Evolutionary conservation across 2,888 invertebrate species (phyloP), one percentile per base, ranked within the genome.

Genomic region (Leucania comma): DNA sequence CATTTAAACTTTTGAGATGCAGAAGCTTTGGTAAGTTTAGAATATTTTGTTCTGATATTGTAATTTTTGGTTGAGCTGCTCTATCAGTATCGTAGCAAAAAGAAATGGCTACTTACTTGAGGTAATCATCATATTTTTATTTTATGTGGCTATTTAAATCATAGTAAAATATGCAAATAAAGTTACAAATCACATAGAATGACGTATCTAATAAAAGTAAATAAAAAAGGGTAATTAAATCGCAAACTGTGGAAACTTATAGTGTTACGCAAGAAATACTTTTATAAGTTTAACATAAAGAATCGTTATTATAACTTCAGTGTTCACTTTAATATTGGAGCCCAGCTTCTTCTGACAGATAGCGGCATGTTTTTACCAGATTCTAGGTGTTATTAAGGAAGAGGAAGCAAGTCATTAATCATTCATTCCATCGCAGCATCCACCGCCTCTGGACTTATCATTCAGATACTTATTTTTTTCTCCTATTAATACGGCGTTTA

Each of bases 391-490:
- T 82, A 78, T 86, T 84, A 84, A 81, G 86, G 83, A 86, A 87
- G 78, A 87, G 85, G 84, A 87, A 88, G 82, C 71, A 58, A 65
- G 72, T 77, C 86, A 89, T 90, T 86, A 87, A 90, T 90, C 89
- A 90, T 87, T 90, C 89, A 90, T 87, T 75, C 72, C 62, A 81
- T 74, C 82, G 76, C 72, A 78, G 68, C 50, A 58, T 65, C 68
- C 64, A 60, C 64, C 73, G 76, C 84, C 76, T 71, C 74, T 72
- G 75, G 70, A 77, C 72, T 78, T 81, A 83, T 83, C 80, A 81
- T 79, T 85, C 38, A 73, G 59, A 75, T 61, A 71, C 9, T 35
- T 26, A 42, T 63, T 62, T 71, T 71, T 78, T 75, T 57, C 54
- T 70, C 66, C 29, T 62, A 75, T 75, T 75, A 72, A 71, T 76